Evolutionary conservation across 2,888 invertebrate species (phyloP), one percentile per base, ranked within the genome.

Genomic region (Micropterix aruncella): DNA sequence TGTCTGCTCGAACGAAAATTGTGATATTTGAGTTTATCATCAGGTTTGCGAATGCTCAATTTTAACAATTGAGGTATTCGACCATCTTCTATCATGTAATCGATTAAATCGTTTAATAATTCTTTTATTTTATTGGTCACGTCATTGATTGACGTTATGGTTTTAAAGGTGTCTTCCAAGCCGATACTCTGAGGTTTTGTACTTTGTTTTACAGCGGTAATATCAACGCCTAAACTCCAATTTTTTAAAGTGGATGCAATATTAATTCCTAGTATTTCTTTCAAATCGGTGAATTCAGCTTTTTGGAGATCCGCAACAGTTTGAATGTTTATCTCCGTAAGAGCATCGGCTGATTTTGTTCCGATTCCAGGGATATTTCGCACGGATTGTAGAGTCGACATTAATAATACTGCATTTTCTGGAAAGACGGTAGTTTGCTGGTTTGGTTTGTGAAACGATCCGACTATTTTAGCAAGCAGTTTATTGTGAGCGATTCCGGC

Each of bases 401-500:
- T 74, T 52, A 89, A 75, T 48, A 70, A 69, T 43, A 72, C 61
- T 5, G 77, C 79, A 55, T 77, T 74, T 50, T 79, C 77, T 3
- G 90, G 86, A 50, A 78, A 82, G 50, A 89, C 66, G 18, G 80
- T 73, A 1, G 89, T 88, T 62, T 91, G 90, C 56, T 87, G 79
- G 60, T 89, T 82, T 3, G 91, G 90, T 60, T 87, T 88, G 57
- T 86, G 73, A 50, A 77, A 64, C 37, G 75, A 71, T 50, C 84
- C 82, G 41, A 75, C 80, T 49, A 91, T 63, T 65, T 91, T 91
- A 2, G 90, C 83, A 56, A 90, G 61, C 47, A 90, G 62, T 64
- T 91, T 91, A 60, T 90, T 91, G 55, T 87, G 83, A 19, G 84
- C 80, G 48, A 90, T 75, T 41, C 91, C 91, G 27, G 88, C 87